Evolutionary conservation across 2,113 vertebrate species (phyloP), one percentile per base, ranked within the genome.

Genomic region (Numenius arquata): DNA sequence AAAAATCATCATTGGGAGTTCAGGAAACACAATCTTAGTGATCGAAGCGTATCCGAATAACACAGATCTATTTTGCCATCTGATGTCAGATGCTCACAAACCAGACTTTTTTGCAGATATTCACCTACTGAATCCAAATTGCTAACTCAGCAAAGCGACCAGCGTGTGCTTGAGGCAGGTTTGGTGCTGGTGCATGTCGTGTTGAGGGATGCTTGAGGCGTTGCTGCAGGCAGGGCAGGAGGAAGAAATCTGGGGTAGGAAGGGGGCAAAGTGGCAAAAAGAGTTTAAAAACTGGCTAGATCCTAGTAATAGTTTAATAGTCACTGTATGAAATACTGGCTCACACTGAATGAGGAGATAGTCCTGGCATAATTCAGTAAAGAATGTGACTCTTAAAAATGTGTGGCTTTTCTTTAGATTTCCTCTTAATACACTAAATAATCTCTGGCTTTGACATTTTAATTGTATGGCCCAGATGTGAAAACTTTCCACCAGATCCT

Each of bases 391-490:
- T 85, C 63, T 67, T 88, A 72, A 93, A 96, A 95, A 75, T 63
- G 45, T 74, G 87, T 92, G 86, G 22, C 59, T 95, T 93, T 91
- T 77, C 93, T 96, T 88, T 89, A 96, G 84, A 62, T 97, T 97
- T 87, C 66, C 71, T 71, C 79, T 88, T 86, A 93, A 94, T 93
- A 73, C 36, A 32, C 77, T 91, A 94, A 96, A 85, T 92, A 92
- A 96, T 95, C 88, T 93, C 55, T 36, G 67, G 43, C 76, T 95
- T 91, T 96, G 96, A 95, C 95, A 26, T 91, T 97, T 97, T 96
- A 95, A 97, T 89, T 91, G 94, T 89, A 85, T 15, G 43, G 68
- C 36, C 4, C 94, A 97, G 95, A 97, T 96, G 93, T 93, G 80
- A 97, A 97, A 89, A 90, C 55, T 96, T 97, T 96, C 91, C 86